Conservation (phyloP, 2,888 invertebrate genomes). For the Elegia similella region DNA sequence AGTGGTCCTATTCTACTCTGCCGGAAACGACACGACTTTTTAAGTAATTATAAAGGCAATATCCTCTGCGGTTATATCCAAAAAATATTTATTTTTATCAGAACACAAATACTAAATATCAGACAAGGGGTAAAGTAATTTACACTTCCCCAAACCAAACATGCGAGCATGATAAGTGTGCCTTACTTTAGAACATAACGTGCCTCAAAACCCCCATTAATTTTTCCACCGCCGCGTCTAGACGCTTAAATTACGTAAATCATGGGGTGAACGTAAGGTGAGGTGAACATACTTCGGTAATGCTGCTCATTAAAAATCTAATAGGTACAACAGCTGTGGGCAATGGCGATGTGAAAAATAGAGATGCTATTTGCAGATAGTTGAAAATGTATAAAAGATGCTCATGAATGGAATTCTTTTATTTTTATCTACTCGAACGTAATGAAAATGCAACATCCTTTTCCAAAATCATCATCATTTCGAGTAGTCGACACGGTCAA, state of each 20-base stretch:
- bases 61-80: no score
- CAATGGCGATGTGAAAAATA: background rate
- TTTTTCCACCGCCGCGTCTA: constrained; percentile 12
- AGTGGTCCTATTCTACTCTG: no score
- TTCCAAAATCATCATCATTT: no score
- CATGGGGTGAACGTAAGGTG: constrained; percentile 15
- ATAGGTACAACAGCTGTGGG: background rate
- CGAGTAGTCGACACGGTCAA: no score
- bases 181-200: constrained; percentile 8
- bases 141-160: background rate
- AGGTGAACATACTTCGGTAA: constrained; percentile 1
- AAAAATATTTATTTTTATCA: no score
- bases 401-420: no score
- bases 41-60: no score
- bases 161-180: constrained; percentile 13
- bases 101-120: background rate
- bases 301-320: background rate
- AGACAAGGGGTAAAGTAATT: background rate
- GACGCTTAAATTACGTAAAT: constrained; percentile 8
- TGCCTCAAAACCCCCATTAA: constrained; percentile 4
- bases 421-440: no score
- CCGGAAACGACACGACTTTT: no score
- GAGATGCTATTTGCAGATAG: background rate
- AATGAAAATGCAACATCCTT: no score
- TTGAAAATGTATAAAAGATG: no score